These are phyloP conservation scores for Microctenopoma steveboyesi DNA, from an alignment of 2,797 vertebrate genomes.

Conservation along the genomic window DNA sequence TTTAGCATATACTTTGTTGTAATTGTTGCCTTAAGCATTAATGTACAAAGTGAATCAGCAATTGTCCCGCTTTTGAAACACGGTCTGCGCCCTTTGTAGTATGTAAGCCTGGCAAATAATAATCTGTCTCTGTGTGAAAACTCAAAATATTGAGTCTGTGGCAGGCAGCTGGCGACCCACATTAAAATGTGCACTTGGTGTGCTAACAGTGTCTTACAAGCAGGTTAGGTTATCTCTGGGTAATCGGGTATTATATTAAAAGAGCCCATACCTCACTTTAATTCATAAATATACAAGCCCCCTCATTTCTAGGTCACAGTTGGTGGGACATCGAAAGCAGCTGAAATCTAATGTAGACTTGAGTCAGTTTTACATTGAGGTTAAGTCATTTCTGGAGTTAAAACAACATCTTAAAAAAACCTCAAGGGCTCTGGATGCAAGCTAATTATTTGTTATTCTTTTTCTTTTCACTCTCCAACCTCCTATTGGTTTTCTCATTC, in stretches of 20 bases:
- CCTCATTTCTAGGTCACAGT: conserved; percentile 6
- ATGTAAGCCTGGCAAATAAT: not conserved
- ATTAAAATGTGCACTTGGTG: conserved; percentile 19
- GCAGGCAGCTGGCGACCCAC: conserved; percentile 13
- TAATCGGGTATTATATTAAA: conserved; percentile 19
- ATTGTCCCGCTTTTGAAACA: not conserved
- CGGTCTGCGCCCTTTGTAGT: not conserved
- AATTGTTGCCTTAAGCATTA: conserved; percentile 36
- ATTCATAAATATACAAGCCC: conserved; percentile 11
- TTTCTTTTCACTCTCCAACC: not conserved
- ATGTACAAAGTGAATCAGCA: conserved; percentile 14
- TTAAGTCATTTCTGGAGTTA: not conserved
- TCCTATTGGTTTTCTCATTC: not conserved
- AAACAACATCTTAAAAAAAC: conserved; percentile 14
- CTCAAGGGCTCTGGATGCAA: conserved; percentile 4
- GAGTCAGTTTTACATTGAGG: not conserved
- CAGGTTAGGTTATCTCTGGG: not conserved
- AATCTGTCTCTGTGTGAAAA: conserved; percentile 2
- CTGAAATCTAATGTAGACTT: not conserved
- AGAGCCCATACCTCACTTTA: not conserved
- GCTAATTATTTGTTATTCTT: not conserved
- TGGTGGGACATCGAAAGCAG: not conserved
- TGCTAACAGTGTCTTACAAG: conserved; percentile 15
- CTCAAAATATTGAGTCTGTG: conserved; percentile 4
- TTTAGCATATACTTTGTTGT: not conserved